A percentile compares a stretch with the other conserved stretches of the same genome.
phyloP scores from a whole-genome alignment of 1,140 invertebrate species.

The Rhizoglyphus robini region DNA sequence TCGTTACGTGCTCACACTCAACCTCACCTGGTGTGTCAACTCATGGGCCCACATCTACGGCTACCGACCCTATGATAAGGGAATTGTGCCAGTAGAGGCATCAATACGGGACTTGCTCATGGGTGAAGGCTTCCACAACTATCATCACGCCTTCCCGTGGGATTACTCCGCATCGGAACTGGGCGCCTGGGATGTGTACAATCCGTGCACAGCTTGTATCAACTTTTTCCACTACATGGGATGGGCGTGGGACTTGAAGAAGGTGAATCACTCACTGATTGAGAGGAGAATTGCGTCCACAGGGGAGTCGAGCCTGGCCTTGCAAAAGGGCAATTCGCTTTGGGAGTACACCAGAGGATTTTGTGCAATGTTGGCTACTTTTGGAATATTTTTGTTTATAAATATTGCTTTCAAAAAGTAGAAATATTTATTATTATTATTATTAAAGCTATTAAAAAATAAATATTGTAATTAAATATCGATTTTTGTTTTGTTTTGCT shows the following conservation, averaged over 20 bases:
- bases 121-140: slow-evolving; percentile 43
- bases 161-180: slow-evolving; percentile 72
- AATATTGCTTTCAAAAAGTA: too few species aligned
- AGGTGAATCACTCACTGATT: neutral
- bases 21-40: slow-evolving; percentile 23
- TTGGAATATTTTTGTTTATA: too few species aligned
- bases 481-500: too few species aligned
- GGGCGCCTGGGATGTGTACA: slow-evolving; percentile 49
- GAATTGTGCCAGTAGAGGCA: slow-evolving; percentile 42
- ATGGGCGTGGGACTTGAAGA: slow-evolving; percentile 35
- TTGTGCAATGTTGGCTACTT: neutral
- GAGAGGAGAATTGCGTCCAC: neutral
- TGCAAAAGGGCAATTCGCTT: neutral
- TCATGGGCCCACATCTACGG: slow-evolving; percentile 27
- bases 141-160: slow-evolving; percentile 43
- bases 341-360: neutral
- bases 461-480: too few species aligned
- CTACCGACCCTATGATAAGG: slow-evolving; percentile 31
- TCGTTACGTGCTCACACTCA: neutral
- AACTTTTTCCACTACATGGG: slow-evolving; percentile 39
- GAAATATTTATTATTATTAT: too few species aligned
- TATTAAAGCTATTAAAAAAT: too few species aligned
- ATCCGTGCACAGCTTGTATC: slow-evolving; percentile 43
- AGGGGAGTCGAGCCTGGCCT: neutral
- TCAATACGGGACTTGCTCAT: slow-evolving; percentile 36